These are phyloP conservation scores for Botia kubotai DNA, from an alignment of 2,797 vertebrate genomes.

Conservation along the genomic window DNA sequence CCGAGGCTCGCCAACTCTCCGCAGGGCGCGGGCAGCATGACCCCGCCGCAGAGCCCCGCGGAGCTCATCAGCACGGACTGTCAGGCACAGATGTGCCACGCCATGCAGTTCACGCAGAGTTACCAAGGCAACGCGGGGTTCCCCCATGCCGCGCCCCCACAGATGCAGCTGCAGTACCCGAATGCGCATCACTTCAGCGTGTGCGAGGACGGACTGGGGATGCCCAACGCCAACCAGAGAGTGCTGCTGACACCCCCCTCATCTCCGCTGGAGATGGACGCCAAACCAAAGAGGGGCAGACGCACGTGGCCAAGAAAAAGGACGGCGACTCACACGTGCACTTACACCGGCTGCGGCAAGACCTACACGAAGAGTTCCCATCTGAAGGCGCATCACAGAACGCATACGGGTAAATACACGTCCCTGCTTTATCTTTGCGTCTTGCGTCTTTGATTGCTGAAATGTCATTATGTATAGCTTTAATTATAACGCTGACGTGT, in stretches of 20 bases:
- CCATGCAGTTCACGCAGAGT: slow-evolving; percentile 70
- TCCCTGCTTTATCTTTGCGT: background rate
- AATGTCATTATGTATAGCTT: too few species aligned
- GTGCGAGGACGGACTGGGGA: slow-evolving; percentile 74
- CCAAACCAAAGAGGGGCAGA: slow-evolving; percentile 89
- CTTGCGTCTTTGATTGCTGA: too few species aligned
- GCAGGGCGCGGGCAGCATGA: slow-evolving; percentile 81
- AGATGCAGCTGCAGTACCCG: slow-evolving; percentile 77
- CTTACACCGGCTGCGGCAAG: slow-evolving; percentile 89
- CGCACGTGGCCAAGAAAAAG: slow-evolving; percentile 93
- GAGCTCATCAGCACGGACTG: too few species aligned
- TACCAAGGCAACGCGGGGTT: slow-evolving; percentile 72
- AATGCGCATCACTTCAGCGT: slow-evolving; percentile 74
- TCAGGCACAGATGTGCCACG: slow-evolving; percentile 75
- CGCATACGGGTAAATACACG: slow-evolving; percentile 89
- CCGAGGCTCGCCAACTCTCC: slow-evolving; percentile 83
- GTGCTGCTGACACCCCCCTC: slow-evolving; percentile 89
- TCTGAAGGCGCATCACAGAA: slow-evolving; percentile 93
- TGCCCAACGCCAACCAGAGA: slow-evolving; percentile 74
- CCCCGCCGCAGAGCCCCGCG: slow-evolving; percentile 86
- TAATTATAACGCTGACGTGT: too few species aligned
- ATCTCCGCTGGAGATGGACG: slow-evolving; percentile 89
- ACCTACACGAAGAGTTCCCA: slow-evolving; percentile 97
- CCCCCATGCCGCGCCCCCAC: too few species aligned
- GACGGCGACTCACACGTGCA: slow-evolving; percentile 91